A percentile compares a stretch with the other conserved stretches of the same genome.
phyloP scores from a whole-genome alignment of 2,888 invertebrate species.

The Oasisia sp. region DNA sequence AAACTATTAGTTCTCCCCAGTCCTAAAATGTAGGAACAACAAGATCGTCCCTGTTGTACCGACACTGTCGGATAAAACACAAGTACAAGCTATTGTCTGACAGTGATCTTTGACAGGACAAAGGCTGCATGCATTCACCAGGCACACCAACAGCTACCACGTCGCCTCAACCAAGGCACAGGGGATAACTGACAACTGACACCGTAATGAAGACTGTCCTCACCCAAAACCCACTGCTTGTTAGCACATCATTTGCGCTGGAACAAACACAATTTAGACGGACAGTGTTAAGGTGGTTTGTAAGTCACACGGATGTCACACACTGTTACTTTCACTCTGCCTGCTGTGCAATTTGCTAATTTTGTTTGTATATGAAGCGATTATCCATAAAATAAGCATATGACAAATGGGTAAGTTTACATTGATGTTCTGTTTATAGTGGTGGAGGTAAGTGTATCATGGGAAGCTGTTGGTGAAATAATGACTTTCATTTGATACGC shows the following conservation, averaged over 20 bases:
- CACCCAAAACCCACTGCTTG: neutral
- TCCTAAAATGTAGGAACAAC: neutral
- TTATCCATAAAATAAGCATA: too few relatives aligned
- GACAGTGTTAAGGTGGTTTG: neutral
- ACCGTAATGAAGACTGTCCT: neutral
- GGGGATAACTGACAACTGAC: neutral
- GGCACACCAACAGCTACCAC: neutral
- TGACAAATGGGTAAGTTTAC: too few relatives aligned
- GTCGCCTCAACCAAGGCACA: neutral
- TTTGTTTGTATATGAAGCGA: too few relatives aligned
- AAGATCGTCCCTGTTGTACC: too few relatives aligned
- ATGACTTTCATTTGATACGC: too few relatives aligned
- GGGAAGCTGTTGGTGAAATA: too few relatives aligned
- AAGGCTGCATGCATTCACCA: neutral
- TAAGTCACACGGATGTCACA: neutral
- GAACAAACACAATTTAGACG: neutral
- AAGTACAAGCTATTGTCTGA: neutral
- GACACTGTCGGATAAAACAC: neutral
- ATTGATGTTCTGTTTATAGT: too few relatives aligned
- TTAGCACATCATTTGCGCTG: constrained; percentile 17
- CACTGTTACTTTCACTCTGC: neutral
- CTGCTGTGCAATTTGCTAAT: neutral
- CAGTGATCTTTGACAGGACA: neutral
- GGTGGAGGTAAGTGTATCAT: too few relatives aligned
- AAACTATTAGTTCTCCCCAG: neutral